phyloP scores from a whole-genome alignment of 2,888 invertebrate genomes.

The Notodonta dromedarius region DNA sequence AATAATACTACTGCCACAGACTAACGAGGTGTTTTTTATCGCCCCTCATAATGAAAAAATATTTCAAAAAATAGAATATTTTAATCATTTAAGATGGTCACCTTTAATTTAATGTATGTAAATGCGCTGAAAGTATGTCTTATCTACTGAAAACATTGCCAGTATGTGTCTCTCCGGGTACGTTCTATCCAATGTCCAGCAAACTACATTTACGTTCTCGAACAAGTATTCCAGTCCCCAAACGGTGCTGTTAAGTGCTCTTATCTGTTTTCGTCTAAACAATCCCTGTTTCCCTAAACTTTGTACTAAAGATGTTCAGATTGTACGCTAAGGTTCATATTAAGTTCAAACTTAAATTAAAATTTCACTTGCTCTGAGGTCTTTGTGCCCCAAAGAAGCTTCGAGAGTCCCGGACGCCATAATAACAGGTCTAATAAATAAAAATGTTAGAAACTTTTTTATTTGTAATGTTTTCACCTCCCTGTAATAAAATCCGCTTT shows the following conservation, averaged over 20 bases:
- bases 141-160: too few relatives aligned
- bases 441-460: constrained; percentile 46
- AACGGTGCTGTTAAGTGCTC: constrained; percentile 15
- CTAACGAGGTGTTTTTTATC: too few relatives aligned
- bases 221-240: constrained; percentile 16
- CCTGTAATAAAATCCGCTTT: constrained; percentile 36
- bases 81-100: too few relatives aligned
- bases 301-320: constrained; percentile 23
- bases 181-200: too few relatives aligned
- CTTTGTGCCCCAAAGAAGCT: constrained; percentile 15
- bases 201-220: not conserved
- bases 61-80: too few relatives aligned
- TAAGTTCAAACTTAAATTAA: constrained; percentile 26
- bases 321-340: constrained; percentile 23
- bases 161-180: too few relatives aligned
- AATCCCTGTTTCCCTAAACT: constrained; percentile 24
- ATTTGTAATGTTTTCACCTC: constrained; percentile 42
- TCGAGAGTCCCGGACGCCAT: constrained; percentile 27
- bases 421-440: constrained; percentile 50
- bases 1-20: too few relatives aligned
- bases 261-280: constrained; percentile 25
- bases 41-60: too few relatives aligned
- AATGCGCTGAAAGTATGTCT: too few relatives aligned
- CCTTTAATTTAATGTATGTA: too few relatives aligned
- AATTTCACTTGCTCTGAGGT: constrained; percentile 30